Conservation (phyloP, 1,140 invertebrate genomes). For the Belonocnema kinseyi region DNA sequence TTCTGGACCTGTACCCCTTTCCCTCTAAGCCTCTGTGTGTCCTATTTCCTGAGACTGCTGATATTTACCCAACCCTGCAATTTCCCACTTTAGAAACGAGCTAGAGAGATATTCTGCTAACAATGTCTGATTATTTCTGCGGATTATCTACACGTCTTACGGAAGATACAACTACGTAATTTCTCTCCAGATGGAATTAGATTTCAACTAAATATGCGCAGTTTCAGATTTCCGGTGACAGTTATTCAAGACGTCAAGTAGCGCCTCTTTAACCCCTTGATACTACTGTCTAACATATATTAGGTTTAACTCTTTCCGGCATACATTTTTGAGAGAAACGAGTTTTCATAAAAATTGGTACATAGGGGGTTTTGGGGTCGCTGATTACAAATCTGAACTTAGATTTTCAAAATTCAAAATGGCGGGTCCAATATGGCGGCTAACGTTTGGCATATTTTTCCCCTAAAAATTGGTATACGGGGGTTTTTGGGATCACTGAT, state of each 20-base stretch:
- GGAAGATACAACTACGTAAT: slow-evolving; percentile 63
- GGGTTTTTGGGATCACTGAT: too few species aligned
- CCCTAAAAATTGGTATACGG: too few species aligned
- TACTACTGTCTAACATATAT: slow-evolving; percentile 49
- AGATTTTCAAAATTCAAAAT: too few species aligned
- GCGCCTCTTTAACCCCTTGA: neutral
- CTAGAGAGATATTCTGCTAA: slow-evolving; percentile 49
- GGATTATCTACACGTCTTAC: slow-evolving; percentile 11
- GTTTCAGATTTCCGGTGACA: slow-evolving; percentile 18
- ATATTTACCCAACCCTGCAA: neutral
- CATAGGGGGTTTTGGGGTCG: too few species aligned
- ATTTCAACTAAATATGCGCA: slow-evolving; percentile 31
- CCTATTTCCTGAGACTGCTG: slow-evolving; percentile 30
- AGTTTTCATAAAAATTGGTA: too few species aligned
- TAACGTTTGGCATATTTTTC: too few species aligned
- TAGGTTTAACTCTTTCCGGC: neutral
- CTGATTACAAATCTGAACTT: too few species aligned
- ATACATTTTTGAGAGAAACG: too few species aligned
- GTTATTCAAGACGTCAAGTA: slow-evolving; percentile 20
- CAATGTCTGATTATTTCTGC: slow-evolving; percentile 62
- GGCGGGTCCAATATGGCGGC: too few species aligned
- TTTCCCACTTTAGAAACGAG: slow-evolving; percentile 20
- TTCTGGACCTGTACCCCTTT: slow-evolving; percentile 1
- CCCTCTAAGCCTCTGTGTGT: slow-evolving; percentile 30
- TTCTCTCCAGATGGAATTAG: slow-evolving; percentile 39